Conservation (phyloP, 2,888 invertebrate genomes). For the Chloroclystis v-ata region DNA sequence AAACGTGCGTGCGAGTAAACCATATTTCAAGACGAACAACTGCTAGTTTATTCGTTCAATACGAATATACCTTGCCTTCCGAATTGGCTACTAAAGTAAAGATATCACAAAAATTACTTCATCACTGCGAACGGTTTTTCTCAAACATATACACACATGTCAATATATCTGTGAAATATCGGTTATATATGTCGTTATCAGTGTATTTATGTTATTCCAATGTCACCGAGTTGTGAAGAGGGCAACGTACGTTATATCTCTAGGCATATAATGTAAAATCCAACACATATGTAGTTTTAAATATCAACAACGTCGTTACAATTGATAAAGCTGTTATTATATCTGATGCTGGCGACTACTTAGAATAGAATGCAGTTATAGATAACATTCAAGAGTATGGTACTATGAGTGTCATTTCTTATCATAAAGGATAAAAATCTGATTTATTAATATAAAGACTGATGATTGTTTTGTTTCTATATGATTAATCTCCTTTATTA, state of each 20-base stretch:
- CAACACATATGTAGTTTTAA: conserved; percentile 37
- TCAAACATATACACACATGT: too few species aligned
- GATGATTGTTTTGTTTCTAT: too few species aligned
- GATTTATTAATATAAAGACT: too few species aligned
- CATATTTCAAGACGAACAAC: too few species aligned
- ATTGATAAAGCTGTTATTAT: conserved; percentile 41
- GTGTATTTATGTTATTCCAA: conserved; percentile 71
- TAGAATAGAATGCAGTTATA: conserved; percentile 1
- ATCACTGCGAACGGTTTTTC: too few species aligned
- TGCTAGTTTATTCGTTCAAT: too few species aligned
- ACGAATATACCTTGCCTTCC: too few species aligned
- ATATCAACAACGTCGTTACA: conserved; percentile 39
- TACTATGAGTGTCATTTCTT: too few species aligned
- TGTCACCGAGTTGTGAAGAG: conserved; percentile 74
- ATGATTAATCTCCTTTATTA: too few species aligned
- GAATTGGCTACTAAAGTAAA: too few species aligned
- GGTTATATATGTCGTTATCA: conserved; percentile 65
- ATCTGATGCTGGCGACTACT: conserved; percentile 34
- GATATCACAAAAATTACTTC: too few species aligned
- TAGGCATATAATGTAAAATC: conserved; percentile 46
- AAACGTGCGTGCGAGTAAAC: too few species aligned
- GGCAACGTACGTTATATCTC: conserved; percentile 73
- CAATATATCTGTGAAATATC: conserved; percentile 32
- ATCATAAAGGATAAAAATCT: not conserved
- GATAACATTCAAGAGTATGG: not conserved